These are phyloP conservation scores for Heterodera schachtii DNA, from an alignment of 1,140 invertebrate genomes.

Conservation along the genomic window DNA sequence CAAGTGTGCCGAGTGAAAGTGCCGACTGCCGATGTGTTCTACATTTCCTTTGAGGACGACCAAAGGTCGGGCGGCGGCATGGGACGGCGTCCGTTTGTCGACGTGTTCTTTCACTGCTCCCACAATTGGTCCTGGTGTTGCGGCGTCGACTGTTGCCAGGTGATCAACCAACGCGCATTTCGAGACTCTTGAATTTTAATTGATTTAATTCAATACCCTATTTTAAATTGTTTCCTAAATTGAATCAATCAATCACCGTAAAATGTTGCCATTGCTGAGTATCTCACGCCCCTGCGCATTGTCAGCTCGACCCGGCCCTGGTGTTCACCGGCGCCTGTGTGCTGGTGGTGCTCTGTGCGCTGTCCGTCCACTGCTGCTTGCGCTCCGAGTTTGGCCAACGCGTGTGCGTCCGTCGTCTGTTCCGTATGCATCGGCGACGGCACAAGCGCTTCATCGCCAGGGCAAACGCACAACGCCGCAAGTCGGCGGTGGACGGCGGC, in stretches of 20 bases:
- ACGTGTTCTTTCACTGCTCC: conserved; percentile 28
- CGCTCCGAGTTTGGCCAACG: conserved; percentile 11
- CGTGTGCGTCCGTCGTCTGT: conserved; percentile 14
- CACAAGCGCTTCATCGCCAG: conserved; percentile 12
- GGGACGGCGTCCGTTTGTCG: not conserved
- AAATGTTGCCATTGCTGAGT: not conserved
- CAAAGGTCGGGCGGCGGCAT: not conserved
- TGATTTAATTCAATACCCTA: too few species aligned
- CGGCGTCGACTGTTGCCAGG: conserved; percentile 25
- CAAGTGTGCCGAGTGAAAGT: conserved; percentile 24
- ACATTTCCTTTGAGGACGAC: conserved; percentile 24
- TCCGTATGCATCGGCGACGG: not conserved
- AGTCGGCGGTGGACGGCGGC: not conserved
- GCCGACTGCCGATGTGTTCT: conserved; percentile 20
- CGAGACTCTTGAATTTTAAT: too few species aligned
- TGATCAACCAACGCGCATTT: not conserved
- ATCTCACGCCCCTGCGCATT: not conserved
- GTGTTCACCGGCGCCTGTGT: conserved; percentile 21
- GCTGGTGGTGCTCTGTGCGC: not conserved
- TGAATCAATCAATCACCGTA: not conserved
- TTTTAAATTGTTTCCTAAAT: too few species aligned
- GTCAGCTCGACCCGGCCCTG: conserved; percentile 22
- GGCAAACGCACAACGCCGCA: conserved; percentile 20
- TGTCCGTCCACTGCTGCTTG: conserved; percentile 8
- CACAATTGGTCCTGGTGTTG: conserved; percentile 30